Evolutionary conservation across 2,888 invertebrate species (phyloP).

Genomic region (Drosophila mayaguana): DNA sequence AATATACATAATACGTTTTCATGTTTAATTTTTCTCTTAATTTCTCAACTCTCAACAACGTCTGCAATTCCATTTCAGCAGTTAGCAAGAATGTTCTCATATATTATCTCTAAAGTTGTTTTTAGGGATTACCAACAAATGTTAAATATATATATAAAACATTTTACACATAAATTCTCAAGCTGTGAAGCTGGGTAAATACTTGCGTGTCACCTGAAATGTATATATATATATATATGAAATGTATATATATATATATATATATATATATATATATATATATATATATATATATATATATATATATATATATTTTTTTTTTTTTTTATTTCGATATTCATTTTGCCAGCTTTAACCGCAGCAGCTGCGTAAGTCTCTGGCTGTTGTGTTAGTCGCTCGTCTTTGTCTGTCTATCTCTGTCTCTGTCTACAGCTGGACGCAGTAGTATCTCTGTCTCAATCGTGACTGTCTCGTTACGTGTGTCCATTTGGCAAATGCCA

Average conservation of each 20-base stretch:
- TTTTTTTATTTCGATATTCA: too few species aligned
- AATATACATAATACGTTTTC: background rate
- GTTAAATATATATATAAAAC: conserved; percentile 2
- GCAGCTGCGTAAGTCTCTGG: conserved; percentile 12
- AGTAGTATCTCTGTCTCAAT: conserved; percentile 15
- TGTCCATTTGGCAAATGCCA: conserved; percentile 70
- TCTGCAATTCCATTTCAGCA: background rate
- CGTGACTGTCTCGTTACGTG: conserved; percentile 49
- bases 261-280: background rate
- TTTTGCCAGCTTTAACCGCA: conserved; percentile 8
- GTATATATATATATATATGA: too few species aligned
- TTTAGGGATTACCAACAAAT: background rate
- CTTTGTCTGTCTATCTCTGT: background rate
- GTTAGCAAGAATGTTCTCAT: background rate
- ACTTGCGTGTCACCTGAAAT: background rate
- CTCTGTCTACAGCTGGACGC: background rate
- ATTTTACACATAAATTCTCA: conserved; percentile 14
- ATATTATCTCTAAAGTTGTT: background rate
- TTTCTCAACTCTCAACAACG: too few species aligned
- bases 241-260: background rate
- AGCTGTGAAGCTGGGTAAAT: background rate
- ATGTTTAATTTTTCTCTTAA: background rate
- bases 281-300: background rate
- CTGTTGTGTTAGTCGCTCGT: background rate
- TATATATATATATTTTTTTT: too few species aligned